Base-by-base conservation (phyloP, 2,797 vertebrate genomes). In the Manis crassicaudata region DNA sequence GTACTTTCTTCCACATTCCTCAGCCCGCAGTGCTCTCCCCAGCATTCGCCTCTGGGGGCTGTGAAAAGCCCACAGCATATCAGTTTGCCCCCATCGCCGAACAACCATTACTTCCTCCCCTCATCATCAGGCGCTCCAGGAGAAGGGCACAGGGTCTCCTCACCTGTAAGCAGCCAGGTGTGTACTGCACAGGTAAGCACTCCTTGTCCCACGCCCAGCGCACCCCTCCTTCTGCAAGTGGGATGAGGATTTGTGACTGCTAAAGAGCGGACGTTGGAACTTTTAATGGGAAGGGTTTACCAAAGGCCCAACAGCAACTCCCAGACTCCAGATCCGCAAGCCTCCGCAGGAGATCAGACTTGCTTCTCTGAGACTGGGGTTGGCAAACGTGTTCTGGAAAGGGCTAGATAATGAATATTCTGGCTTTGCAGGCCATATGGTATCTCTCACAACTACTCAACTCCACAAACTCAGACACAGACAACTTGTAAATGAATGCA, bases 1-100 rank as follows among this genome's bases (percentile, higher is more conserved):
- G 96, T 98, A 50, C 98, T 99, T 97, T 99, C 99, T 17, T 98
- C 99, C 0, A 99, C 99, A 3, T 99, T 99, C 98, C 99, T 99
- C 93, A 99, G 99, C 97, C 99, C 99, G 0, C 99, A 99, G 98
- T 99, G 99, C 96, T 99, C 99, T 1, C 99, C 99, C 0, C 99
- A 99, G 97, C 99, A 99, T 97, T 99, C 99, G 0, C 99, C 99
- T 0, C 98, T 99, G 0, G 99, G 99, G 54, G 99, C 99, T 84
- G 98, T 99, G 4, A 98, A 98, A 79, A 99, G 99, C 97, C 99
- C 99, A 0, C 99, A 99, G 96, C 99, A 99, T 93, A 99, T 98
- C 98, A 99, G 99, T 91, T 97, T 99, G 95, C 99, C 99, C 0
- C 99, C 99, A 0, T 99, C 99, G 3, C 99, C 99, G 16, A 99